A percentile compares a stretch with the other conserved stretches of the same genome.
Conservation (phyloP, 1,140 invertebrate species). For the Saccostrea glomerata region DNA sequence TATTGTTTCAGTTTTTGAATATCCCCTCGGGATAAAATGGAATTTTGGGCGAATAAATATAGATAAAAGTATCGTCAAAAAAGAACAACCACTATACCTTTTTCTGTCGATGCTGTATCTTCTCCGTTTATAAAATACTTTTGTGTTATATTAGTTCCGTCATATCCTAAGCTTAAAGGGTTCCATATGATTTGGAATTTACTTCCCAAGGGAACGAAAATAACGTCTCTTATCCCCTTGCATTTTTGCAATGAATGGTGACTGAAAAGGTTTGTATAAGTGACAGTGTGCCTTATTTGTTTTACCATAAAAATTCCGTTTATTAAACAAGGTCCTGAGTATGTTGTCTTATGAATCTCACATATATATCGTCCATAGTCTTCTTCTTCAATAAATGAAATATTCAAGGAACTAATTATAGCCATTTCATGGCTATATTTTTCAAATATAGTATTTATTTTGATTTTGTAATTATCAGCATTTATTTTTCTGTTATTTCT, state of each 20-base stretch:
- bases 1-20: neutral
- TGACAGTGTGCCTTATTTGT: neutral
- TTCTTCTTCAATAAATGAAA: neutral
- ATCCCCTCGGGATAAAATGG: neutral
- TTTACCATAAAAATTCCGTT: neutral
- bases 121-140: neutral
- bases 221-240: neutral
- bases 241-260: neutral
- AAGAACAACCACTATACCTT: neutral
- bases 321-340: neutral
- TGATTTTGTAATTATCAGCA: neutral
- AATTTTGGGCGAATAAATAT: neutral
- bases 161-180: neutral
- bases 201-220: neutral
- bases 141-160: neutral
- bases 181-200: neutral
- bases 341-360: neutral
- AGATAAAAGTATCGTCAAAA: neutral
- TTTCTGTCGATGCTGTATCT: neutral
- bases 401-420: neutral
- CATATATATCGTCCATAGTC: neutral
- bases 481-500: neutral
- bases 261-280: neutral
- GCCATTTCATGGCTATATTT: neutral
- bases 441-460: neutral